Evolutionary conservation across 2,888 invertebrate species (phyloP), one percentile per base, ranked within the genome.

Genomic region (Girardia tigrina): DNA sequence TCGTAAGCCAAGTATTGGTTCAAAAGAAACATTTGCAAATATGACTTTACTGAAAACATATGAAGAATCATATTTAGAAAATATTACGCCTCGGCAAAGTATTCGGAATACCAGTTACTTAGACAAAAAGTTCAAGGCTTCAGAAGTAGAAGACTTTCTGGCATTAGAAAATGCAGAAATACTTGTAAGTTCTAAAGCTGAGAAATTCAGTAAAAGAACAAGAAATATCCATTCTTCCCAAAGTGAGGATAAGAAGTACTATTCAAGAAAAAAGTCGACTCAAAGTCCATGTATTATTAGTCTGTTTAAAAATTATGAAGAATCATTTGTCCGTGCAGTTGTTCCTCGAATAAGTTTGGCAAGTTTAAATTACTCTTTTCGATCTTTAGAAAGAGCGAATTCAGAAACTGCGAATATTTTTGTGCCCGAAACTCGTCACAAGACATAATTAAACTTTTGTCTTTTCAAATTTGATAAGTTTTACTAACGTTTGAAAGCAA

Each of bases 241-340:
- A 12, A 12, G 36, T 36, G 12, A 12, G 16, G 36, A 36, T 20
- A 56, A 56, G 4, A 56, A 12, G n/a, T n/a, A n/a, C n/a, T n/a
- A 56, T 56, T 23, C 56, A 16, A 20, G 4, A n/a, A 56, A 56
- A 56, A 56, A 56, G 56, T 4, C 8, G 36, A 16, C 16, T 12
- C 56, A 56, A 56, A 6, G 4, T n/a, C 56, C 4, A 20, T 12
- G 56, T 16, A 56, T 20, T n/a, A 56, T 56, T 12, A 56, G 8
- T 20, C 56, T 20, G n/a, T 56, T 56, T 56, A 56, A 56, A 56
- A 56, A n/a, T 56, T 56, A 56, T 56, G 56, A 56, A 56, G 56
- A 56, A n/a, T 56, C 56, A 56, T 56, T 12, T 56, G 2, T 56
- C 2, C n/a, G 23, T 6, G 4, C 56, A 4, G n/a, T 56, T n/a